phyloP scores from a whole-genome alignment of 2,113 vertebrate genomes.

The Oncorhynchus masou region DNA sequence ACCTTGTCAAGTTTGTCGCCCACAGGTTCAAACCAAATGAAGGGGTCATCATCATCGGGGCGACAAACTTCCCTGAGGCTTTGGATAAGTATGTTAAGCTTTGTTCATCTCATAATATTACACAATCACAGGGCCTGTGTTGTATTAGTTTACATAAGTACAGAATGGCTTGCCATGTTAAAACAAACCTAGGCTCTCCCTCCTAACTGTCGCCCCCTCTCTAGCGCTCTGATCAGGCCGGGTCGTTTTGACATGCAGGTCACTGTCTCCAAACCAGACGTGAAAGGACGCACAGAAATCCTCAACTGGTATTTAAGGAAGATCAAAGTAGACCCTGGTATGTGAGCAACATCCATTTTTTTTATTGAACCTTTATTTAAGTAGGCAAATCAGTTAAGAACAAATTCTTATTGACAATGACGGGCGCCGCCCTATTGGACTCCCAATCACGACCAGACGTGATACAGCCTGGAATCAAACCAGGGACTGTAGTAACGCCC shows the following conservation, averaged over 20 bases:
- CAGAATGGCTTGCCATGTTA: neutral
- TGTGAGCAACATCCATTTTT: constrained; percentile 24
- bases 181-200: neutral
- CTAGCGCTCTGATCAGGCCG: constrained; percentile 91
- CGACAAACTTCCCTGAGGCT: constrained; percentile 97
- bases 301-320: constrained; percentile 97
- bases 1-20: neutral
- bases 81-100: constrained; percentile 89
- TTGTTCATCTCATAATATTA: neutral
- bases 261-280: constrained; percentile 93
- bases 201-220: neutral
- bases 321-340: constrained; percentile 94
- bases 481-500: too few species aligned
- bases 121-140: neutral
- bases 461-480: too few species aligned
- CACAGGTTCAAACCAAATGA: constrained; percentile 95
- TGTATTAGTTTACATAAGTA: too few species aligned
- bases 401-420: too few species aligned
- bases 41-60: constrained; percentile 97
- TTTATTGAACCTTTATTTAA: too few species aligned
- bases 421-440: too few species aligned
- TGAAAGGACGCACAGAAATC: constrained; percentile 95
- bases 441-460: too few species aligned
- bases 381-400: too few species aligned
- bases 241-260: constrained; percentile 99